A percentile compares a stretch with the other conserved stretches of the same genome.
Conservation (phyloP, 2,113 vertebrate genomes). For the Nyctibius bracteatus region DNA sequence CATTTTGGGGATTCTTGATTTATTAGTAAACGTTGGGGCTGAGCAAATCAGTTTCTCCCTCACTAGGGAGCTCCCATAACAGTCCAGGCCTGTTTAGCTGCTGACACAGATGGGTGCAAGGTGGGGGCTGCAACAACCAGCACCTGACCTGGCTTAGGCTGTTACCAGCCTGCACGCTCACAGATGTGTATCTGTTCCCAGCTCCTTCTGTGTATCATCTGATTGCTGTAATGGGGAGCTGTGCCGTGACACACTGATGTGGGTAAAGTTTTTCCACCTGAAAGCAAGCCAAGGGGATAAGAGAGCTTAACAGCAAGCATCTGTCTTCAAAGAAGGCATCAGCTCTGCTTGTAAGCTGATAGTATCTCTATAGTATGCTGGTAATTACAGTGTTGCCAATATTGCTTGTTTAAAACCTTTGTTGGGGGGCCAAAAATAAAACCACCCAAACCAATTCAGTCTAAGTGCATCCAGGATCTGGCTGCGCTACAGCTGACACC, state of each 20-base stretch:
- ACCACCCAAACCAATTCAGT: no score
- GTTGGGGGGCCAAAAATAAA: no score
- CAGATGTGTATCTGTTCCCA: rapidly evolving
- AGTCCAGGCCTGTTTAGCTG: not conserved
- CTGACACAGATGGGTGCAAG: not conserved
- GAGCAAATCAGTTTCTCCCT: not conserved
- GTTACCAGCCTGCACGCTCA: rapidly evolving
- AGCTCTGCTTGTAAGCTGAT: not conserved
- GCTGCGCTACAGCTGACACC: not conserved
- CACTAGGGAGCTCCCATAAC: no score
- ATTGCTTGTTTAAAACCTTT: not conserved
- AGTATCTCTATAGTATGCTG: no score
- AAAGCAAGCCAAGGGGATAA: rapidly evolving
- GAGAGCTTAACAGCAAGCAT: not conserved
- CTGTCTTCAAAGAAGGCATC: not conserved
- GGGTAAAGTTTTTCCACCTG: not conserved
- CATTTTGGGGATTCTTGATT: not conserved
- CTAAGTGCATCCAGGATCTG: not conserved
- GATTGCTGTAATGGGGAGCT: not conserved
- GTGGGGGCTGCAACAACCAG: not conserved
- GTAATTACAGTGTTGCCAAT: not conserved
- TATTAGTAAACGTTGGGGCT: no score
- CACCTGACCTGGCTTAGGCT: rapidly evolving
- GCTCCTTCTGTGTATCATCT: no score
- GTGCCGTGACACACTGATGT: rapidly evolving